These are phyloP conservation scores for Eudyptes chrysolophus DNA, from an alignment of 2,113 vertebrate species.

Conservation along the genomic window DNA sequence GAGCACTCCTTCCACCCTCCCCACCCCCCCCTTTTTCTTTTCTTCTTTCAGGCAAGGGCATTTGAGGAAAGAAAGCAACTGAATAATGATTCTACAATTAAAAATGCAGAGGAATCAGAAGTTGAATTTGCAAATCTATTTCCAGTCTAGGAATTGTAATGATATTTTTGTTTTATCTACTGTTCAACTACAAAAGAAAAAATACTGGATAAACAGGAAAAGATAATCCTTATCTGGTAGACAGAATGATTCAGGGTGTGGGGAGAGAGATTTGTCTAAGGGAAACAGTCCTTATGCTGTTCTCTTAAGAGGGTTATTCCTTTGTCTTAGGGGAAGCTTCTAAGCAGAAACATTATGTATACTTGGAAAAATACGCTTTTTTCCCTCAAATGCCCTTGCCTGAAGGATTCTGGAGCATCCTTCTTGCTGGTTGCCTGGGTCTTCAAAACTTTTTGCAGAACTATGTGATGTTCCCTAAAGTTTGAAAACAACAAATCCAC, in stretches of 20 bases:
- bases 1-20: not conserved
- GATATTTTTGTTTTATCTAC: not conserved
- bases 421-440: not conserved
- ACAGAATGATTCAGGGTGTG: not conserved
- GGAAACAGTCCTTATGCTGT: not conserved
- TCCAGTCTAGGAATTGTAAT: not conserved
- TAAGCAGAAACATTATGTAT: not conserved
- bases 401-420: not conserved
- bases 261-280: not conserved
- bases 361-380: not conserved
- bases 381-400: not conserved
- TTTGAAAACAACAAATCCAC: not conserved
- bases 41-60: not conserved
- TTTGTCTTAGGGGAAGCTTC: not conserved
- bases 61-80: not conserved
- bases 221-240: not conserved
- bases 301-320: not conserved
- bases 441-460: not conserved
- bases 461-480: not conserved
- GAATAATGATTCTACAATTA: not conserved
- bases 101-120: not conserved
- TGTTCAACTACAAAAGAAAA: not conserved
- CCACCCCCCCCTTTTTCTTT: not conserved
- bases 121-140: not conserved
- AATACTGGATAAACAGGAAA: not conserved